These are phyloP conservation scores for Athene cunicularia DNA, from an alignment of 2,113 vertebrate genomes.

Conservation along the genomic window DNA sequence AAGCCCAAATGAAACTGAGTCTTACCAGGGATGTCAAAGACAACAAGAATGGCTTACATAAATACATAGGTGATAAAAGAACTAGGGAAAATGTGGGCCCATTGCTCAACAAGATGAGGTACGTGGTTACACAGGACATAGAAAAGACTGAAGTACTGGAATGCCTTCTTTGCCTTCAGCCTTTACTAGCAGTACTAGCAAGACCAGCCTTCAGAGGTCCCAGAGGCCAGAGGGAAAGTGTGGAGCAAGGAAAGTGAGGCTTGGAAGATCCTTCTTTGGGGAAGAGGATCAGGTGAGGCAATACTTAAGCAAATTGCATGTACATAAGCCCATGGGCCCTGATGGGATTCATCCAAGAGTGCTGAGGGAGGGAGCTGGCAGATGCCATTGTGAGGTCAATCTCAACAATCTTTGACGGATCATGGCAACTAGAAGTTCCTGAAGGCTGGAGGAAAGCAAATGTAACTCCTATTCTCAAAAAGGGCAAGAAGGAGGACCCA, in stretches of 20 bases:
- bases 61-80: not conserved
- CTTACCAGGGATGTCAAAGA: not conserved
- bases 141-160: not conserved
- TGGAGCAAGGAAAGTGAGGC: not conserved
- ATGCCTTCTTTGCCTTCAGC: not conserved
- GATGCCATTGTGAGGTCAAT: rapidly evolving
- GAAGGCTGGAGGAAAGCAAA: not conserved
- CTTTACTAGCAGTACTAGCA: not conserved
- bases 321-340: not conserved
- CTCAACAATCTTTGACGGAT: not conserved
- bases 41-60: not conserved
- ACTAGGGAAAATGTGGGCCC: not conserved
- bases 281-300: not conserved
- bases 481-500: not conserved
- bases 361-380: not conserved
- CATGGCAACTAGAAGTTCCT: not conserved
- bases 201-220: not conserved
- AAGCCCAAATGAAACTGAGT: not conserved
- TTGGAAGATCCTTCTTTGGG: not conserved
- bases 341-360: not conserved
- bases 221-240: not conserved
- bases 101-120: not conserved
- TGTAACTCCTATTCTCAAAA: not conserved
- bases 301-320: not conserved
- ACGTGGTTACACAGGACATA: not conserved